These are phyloP conservation scores for Drosophila borborema DNA, from an alignment of 2,888 invertebrate genomes.

Conservation along the genomic window DNA sequence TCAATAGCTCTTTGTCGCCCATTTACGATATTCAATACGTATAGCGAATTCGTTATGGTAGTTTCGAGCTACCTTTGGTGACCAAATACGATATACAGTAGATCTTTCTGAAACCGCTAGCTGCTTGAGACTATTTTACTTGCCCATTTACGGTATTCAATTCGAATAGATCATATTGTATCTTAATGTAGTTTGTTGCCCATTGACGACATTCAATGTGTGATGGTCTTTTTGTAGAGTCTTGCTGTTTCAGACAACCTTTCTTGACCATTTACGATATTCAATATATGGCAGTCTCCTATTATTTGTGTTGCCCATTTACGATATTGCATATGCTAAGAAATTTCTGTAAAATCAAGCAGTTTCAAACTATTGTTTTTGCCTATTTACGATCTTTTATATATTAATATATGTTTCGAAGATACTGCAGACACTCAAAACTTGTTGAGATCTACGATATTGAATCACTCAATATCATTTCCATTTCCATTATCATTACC, in stretches of 20 bases:
- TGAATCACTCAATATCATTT: too few relatives aligned
- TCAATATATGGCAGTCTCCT: too few relatives aligned
- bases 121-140: not conserved
- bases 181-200: not conserved
- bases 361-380: too few relatives aligned
- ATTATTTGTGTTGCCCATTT: not conserved
- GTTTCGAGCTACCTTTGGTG: not conserved
- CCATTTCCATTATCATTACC: too few relatives aligned
- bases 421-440: too few relatives aligned
- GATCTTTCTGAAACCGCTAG: not conserved
- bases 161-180: not conserved
- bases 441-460: too few relatives aligned
- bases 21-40: not conserved
- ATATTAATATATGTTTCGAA: too few relatives aligned
- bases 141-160: not conserved
- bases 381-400: too few relatives aligned
- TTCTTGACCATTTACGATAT: not conserved
- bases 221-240: not conserved
- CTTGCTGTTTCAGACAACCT: not conserved
- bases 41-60: too few relatives aligned
- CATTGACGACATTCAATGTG: not conserved
- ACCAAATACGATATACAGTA: not conserved
- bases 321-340: not conserved
- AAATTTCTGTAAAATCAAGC: not conserved
- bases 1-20: not conserved